phyloP scores from a whole-genome alignment of 2,113 vertebrate genomes.

The Rhabdomys dilectus region DNA sequence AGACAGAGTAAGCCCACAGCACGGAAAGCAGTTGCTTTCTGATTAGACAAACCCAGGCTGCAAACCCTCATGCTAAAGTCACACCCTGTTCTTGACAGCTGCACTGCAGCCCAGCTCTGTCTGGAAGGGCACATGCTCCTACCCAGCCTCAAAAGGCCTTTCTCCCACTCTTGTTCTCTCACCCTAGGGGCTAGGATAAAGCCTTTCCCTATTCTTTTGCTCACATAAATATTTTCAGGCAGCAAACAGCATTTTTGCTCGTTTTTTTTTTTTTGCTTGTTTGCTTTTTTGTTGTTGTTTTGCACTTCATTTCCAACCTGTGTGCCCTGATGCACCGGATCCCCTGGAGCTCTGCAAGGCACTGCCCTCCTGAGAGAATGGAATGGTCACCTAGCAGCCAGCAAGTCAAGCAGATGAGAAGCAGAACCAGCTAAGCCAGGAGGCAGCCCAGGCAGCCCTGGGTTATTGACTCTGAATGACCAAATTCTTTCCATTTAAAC shows the following conservation, averaged over 20 bases:
- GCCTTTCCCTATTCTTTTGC: neutral
- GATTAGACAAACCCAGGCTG: constrained; percentile 57
- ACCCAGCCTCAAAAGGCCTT: constrained; percentile 2
- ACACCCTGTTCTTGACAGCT: constrained; percentile 60
- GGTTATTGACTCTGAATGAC: constrained; percentile 47
- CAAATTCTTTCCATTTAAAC: constrained; percentile 78
- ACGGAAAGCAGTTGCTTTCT: constrained; percentile 48
- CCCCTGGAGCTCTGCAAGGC: neutral
- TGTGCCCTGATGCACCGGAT: neutral
- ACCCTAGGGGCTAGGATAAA: neutral
- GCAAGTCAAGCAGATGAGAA: constrained; percentile 62
- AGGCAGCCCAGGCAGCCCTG: constrained; percentile 25
- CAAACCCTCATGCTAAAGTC: constrained; percentile 44
- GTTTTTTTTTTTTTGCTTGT: neutral
- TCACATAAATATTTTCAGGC: constrained; percentile 65
- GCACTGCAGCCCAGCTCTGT: neutral
- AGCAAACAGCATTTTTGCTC: constrained; percentile 49
- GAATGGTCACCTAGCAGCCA: constrained; percentile 62
- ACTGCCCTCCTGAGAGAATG: neutral
- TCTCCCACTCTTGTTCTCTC: neutral
- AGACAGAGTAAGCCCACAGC: constrained; percentile 24
- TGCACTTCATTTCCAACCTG: constrained; percentile 50
- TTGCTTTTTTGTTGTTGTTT: neutral
- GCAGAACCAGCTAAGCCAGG: constrained; percentile 41
- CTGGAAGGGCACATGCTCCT: neutral